Percentiles rank a stretch among this genome's conserved stretches.
These are phyloP conservation scores for Drosophila micromelanica DNA, from an alignment of 1,140 invertebrate genomes.

Conservation along the genomic window DNA sequence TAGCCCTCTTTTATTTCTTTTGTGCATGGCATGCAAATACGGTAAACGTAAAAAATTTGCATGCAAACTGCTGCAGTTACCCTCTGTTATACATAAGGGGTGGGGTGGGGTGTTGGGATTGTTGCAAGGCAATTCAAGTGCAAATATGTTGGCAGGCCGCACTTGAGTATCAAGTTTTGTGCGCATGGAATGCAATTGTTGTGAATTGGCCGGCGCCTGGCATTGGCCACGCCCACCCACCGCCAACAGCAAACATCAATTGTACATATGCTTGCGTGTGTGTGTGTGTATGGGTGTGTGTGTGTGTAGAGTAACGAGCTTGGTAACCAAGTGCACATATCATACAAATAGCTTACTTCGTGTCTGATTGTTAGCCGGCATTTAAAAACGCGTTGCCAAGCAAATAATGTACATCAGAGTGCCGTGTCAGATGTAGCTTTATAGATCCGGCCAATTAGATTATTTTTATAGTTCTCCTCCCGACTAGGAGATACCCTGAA, in stretches of 20 bases:
- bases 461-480: slow-evolving; percentile 22
- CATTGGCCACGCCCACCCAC: background rate
- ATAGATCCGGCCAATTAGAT: slow-evolving; percentile 13
- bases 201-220: slow-evolving; percentile 59
- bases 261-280: slow-evolving; percentile 9
- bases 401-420: background rate
- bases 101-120: background rate
- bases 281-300: slow-evolving; percentile 4
- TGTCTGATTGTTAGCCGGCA: slow-evolving; percentile 32
- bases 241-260: slow-evolving; percentile 37
- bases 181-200: slow-evolving; percentile 77
- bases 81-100: background rate
- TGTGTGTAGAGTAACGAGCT: slow-evolving; percentile 16
- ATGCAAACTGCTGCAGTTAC: slow-evolving; percentile 68
- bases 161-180: slow-evolving; percentile 76
- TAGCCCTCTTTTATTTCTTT: background rate
- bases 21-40: slow-evolving; percentile 66
- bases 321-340: slow-evolving; percentile 23
- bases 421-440: background rate
- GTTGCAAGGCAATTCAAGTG: slow-evolving; percentile 66
- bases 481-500: too few relatives aligned
- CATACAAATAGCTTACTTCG: slow-evolving; percentile 16
- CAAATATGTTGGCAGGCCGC: slow-evolving; percentile 76
- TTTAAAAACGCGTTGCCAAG: slow-evolving; percentile 11
- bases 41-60: slow-evolving; percentile 72